These are phyloP conservation scores for Chaetophractus vellerosus DNA, from an alignment of 2,797 vertebrate species.

Conservation along the genomic window DNA sequence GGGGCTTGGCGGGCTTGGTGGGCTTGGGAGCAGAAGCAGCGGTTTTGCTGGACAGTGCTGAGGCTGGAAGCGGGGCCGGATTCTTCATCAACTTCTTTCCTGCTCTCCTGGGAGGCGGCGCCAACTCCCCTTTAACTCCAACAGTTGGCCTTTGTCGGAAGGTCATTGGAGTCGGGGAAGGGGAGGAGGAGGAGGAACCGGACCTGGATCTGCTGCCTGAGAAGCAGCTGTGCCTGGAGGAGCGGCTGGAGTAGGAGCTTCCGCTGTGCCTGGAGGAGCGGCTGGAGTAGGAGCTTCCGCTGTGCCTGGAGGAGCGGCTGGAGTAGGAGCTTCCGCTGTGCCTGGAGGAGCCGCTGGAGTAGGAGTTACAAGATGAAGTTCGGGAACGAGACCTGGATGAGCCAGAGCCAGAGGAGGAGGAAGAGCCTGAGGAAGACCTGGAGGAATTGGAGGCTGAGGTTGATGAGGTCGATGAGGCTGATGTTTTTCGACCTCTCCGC, in stretches of 20 bases:
- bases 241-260: constrained; percentile 98
- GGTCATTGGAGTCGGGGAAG: constrained; percentile 95
- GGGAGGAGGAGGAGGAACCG: constrained; percentile 95
- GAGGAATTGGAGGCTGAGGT: constrained; percentile 97
- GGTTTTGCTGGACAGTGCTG: constrained; percentile 89
- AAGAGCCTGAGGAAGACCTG: constrained; percentile 97
- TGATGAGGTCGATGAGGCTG: constrained; percentile 96
- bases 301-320: no score
- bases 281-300: constrained; percentile 96
- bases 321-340: constrained; percentile 80
- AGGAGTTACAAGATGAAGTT: constrained; percentile 91
- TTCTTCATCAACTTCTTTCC: constrained; percentile 96
- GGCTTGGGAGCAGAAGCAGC: constrained; percentile 89
- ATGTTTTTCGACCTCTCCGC: constrained; percentile 94
- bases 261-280: constrained; percentile 96
- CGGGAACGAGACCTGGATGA: constrained; percentile 94
- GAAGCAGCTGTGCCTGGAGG: constrained; percentile 97
- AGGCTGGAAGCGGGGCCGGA: constrained; percentile 89
- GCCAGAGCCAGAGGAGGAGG: constrained; percentile 97
- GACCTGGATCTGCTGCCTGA: constrained; percentile 98
- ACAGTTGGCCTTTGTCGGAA: constrained; percentile 92
- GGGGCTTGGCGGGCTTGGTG: constrained; percentile 92
- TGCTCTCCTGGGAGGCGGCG: constrained; percentile 90
- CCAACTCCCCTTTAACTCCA: constrained; percentile 94
- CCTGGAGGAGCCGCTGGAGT: no score